Evolutionary conservation across 35 echinoderm and acorn worm species (phyloP), one percentile per base, ranked within the genome.

Genomic region (Ophioderma brevispina): DNA sequence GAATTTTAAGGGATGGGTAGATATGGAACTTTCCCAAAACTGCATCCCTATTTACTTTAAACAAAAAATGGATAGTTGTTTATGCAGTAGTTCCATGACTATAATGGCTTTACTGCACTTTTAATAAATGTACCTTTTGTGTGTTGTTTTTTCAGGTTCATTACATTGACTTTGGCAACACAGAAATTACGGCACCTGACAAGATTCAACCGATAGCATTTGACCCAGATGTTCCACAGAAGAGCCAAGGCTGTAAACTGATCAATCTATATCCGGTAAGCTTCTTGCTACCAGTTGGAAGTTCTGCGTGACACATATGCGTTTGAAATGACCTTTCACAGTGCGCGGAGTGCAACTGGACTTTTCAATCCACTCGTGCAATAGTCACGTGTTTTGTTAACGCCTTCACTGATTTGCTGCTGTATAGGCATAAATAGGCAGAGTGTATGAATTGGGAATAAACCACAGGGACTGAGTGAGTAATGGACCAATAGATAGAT

Each of bases 111-210:
- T 76, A 76, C 35, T 76, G 35, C 75, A 76, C 30, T 76, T 33
- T 5, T n/a, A 5, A 19, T 31, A 21, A 10, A n/a, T 76, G 30
- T 34, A 46, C 17, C 4, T 46, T 79, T 79, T 33, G 77, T 33
- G 77, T 33, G 31, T 39, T 38, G 38, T 64, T 34, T 36, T 33
- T 40, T 13, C 52, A 96, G 94, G 94, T 96, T 19, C 76, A 75
- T 17, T 96, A 96, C 78, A 85, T 96, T 77, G 94, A 96, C 87
- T 96, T 96, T 90, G 94, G 94, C 34, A 96, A 96, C 35, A 76
- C 76, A 36, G 94, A 92, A 50, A 55, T 81, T 30, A 82, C 92
- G 0, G 81, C 81, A 37, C 32, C 89, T 1, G 41, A 92, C 28
- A 76, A 81, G 31, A 93, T 96, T 37, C 39, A 92, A 42, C 36